phyloP scores from a whole-genome alignment of 2,797 vertebrate species.

The Aplochiton taeniatus region DNA sequence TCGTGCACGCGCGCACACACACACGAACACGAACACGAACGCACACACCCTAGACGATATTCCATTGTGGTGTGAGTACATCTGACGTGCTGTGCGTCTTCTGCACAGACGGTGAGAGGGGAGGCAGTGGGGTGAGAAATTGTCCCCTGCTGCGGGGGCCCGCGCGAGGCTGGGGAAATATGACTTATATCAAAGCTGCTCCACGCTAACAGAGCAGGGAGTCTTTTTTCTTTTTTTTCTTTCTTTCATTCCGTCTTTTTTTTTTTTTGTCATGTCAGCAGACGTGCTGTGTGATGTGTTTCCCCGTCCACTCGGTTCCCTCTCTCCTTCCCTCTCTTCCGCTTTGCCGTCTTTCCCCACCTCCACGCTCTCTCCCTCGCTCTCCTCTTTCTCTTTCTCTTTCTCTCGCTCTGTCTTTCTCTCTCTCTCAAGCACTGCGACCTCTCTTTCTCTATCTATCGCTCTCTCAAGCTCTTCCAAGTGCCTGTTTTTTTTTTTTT shows the following conservation, averaged over 20 bases:
- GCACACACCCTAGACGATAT: constrained; percentile 17
- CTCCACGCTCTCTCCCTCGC: constrained; percentile 1
- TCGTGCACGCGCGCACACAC: background rate
- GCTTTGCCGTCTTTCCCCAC: constrained; percentile 4
- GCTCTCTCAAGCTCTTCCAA: constrained; percentile 4
- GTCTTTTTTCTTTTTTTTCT: constrained; percentile 14
- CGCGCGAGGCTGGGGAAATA: constrained; percentile 44
- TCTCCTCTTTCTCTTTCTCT: background rate
- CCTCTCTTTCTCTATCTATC: too few relatives aligned
- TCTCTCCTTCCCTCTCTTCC: constrained; percentile 1
- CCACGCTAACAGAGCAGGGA: constrained; percentile 42
- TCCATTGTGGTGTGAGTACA: constrained; percentile 32
- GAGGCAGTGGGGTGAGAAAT: constrained; percentile 60
- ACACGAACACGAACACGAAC: constrained; percentile 15
- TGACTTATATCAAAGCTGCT: constrained; percentile 63
- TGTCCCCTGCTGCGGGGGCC: constrained; percentile 47
- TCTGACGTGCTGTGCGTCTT: constrained; percentile 9
- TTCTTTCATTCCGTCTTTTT: constrained; percentile 32
- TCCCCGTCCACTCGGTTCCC: constrained; percentile 30
- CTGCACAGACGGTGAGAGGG: constrained; percentile 5
- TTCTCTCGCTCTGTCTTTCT: background rate
- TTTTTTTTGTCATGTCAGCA: constrained; percentile 62
- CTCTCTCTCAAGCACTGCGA: constrained; percentile 1
- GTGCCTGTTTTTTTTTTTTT: background rate
- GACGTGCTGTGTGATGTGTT: constrained; percentile 30